Evolutionary conservation across 2,888 invertebrate genomes (phyloP).

Genomic region (Xestoiulus laeticollis): DNA sequence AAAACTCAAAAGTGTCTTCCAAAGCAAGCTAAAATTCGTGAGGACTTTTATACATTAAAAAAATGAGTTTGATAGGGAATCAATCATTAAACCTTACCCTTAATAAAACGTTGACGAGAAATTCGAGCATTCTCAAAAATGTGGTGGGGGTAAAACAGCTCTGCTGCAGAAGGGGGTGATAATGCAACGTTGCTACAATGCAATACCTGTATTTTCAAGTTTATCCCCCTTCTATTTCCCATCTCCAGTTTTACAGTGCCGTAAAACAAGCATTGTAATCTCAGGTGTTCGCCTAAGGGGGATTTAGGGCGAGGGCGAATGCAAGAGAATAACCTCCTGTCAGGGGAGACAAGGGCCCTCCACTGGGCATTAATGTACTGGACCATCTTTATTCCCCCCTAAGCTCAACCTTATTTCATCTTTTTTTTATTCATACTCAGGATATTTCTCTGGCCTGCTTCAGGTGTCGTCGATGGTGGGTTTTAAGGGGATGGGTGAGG

Average conservation of each 20-base stretch:
- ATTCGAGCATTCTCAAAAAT: too few species aligned
- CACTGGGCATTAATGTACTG: slow-evolving; percentile 5
- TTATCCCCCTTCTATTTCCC: background rate
- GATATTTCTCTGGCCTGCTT: background rate
- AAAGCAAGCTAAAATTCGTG: too few species aligned
- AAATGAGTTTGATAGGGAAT: too few species aligned
- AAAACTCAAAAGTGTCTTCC: too few species aligned
- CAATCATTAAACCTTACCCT: too few species aligned
- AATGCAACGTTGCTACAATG: background rate
- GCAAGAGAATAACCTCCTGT: slow-evolving; percentile 18
- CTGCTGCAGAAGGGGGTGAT: background rate
- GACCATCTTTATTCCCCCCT: slow-evolving; percentile 34
- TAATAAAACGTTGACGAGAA: too few species aligned
- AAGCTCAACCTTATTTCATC: background rate
- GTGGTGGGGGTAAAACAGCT: too few species aligned
- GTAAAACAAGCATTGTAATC: slow-evolving; percentile 12
- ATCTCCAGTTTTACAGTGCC: background rate
- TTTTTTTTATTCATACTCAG: background rate
- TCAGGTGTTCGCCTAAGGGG: slow-evolving; percentile 25
- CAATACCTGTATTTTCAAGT: background rate
- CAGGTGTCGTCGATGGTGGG: background rate
- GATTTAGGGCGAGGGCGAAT: background rate
- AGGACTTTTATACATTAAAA: too few species aligned
- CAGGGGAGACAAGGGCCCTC: slow-evolving; percentile 15
- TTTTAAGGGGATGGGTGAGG: background rate